Evolutionary conservation across 2,888 invertebrate genomes (phyloP), one percentile per base, ranked within the genome.

Genomic region (Notodonta ziczac): DNA sequence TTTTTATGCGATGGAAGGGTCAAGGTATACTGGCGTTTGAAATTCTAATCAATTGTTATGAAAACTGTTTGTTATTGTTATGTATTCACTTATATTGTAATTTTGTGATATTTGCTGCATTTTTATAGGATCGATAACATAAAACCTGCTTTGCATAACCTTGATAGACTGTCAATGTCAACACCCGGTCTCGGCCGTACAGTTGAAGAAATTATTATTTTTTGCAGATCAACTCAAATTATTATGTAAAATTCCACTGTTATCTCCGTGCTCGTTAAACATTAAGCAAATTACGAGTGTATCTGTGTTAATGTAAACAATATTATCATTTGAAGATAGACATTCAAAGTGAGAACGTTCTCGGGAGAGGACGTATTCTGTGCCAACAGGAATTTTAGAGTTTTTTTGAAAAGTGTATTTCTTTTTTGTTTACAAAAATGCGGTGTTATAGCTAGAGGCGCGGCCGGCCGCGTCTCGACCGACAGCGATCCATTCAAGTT

Each of bases 371-470:
- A 85, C 88, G 88, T 83, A 80, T 70, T 73, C 58, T 60, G 56
- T 62, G 65, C 53, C 42, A 65, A 69, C 42, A 42, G 56, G 6
- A 24, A 44, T 44, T 44, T 10, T 2, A 24, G 7, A n/a, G n/a
- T 35, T 35, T 35, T n/a, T 44, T 10, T 24, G 16, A 75, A 69
- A 67, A 68, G 69, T 65, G 69, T 70, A 59, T 75, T 73, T 77
- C 67, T 73, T 62, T 62, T 59, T 63, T 65, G 72, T 72, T 66
- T 74, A 67, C 54, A 80, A 91, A 91, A 90, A 93, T 91, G 92
- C 90, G 90, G 89, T 79, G 81, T 69, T 65, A 69, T 71, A 73
- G 80, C 42, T 73, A 76, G 89, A 86, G 91, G 90, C 91, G 91
- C 84, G 90, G 81, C 84, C 77, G 72, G 59, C 66, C 73, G 65